A percentile compares a stretch with the other conserved stretches of the same genome.
Evolutionary conservation across 2,113 vertebrate species (phyloP).

Genomic region (Malurus cyaneus): DNA sequence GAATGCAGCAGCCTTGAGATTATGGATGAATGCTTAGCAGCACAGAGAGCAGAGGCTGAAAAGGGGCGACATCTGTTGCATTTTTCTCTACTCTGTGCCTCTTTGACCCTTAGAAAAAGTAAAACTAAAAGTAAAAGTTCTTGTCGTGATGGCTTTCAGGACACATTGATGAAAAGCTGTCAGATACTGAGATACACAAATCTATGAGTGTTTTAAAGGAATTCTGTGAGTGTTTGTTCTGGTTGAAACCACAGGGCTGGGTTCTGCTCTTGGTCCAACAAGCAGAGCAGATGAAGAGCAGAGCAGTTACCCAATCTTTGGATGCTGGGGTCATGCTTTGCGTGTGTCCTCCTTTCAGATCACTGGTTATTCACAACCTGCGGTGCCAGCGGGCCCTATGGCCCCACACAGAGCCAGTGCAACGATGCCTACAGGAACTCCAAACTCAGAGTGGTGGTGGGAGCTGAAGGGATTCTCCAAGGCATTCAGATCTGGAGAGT

Average conservation of each 20-base stretch:
- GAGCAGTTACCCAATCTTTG: not conserved
- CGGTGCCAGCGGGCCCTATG: conserved; percentile 88
- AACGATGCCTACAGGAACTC: conserved; percentile 88
- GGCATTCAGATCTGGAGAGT: conserved; percentile 94
- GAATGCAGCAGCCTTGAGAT: not conserved
- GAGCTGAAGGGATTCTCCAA: conserved; percentile 82
- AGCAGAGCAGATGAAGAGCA: not conserved
- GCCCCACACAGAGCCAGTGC: conserved; percentile 92
- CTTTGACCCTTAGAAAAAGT: not conserved
- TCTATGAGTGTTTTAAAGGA: not conserved
- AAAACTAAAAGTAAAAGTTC: not conserved
- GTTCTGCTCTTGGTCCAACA: not conserved
- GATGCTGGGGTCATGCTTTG: not conserved
- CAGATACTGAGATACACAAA: not conserved
- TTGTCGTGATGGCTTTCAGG: not conserved
- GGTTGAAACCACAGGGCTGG: not conserved
- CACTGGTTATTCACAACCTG: conserved; percentile 93
- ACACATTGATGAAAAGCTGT: not conserved
- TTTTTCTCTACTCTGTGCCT: not conserved
- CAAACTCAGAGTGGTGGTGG: conserved; percentile 89
- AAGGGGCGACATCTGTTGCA: not conserved
- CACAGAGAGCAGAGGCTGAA: not conserved
- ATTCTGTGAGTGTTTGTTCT: not conserved
- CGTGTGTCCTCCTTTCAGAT: conserved; percentile 52
- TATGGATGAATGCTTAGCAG: not conserved